A percentile compares a stretch with the other conserved stretches of the same genome.
These are phyloP conservation scores for Henicopernis longicauda DNA, from an alignment of 2,113 vertebrate genomes.

Conservation along the genomic window DNA sequence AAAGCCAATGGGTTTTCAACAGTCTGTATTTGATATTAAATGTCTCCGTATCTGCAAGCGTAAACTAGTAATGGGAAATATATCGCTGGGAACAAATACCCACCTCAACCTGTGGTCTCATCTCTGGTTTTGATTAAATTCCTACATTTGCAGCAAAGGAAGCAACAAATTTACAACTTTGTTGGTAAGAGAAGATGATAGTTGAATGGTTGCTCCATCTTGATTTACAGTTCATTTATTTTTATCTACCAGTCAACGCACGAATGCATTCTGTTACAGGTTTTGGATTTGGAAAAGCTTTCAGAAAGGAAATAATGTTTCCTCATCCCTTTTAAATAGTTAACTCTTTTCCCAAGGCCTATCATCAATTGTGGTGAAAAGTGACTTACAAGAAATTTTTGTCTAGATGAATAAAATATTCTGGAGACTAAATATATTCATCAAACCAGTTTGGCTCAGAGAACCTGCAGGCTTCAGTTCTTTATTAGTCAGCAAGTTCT, in stretches of 20 bases:
- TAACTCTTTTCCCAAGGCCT: neutral
- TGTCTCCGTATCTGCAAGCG: neutral
- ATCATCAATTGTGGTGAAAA: neutral
- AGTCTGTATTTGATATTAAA: neutral
- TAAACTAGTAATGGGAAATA: neutral
- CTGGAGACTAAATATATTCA: neutral
- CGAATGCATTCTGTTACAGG: neutral
- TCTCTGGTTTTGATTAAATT: neutral
- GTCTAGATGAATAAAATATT: neutral
- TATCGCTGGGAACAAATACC: neutral
- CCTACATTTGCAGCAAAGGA: neutral
- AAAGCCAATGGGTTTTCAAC: neutral
- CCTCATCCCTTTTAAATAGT: neutral
- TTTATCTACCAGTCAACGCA: neutral
- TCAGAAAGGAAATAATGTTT: neutral
- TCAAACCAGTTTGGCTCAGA: neutral
- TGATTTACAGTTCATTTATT: neutral
- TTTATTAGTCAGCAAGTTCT: constrained; percentile 4
- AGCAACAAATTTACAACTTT: neutral
- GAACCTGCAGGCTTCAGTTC: neutral
- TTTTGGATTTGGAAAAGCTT: neutral
- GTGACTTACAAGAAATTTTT: neutral
- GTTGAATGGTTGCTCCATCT: neutral
- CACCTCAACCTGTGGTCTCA: neutral
- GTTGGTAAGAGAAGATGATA: neutral